phyloP scores from a whole-genome alignment of 2,797 vertebrate species.

The Silurus aristotelis region DNA sequence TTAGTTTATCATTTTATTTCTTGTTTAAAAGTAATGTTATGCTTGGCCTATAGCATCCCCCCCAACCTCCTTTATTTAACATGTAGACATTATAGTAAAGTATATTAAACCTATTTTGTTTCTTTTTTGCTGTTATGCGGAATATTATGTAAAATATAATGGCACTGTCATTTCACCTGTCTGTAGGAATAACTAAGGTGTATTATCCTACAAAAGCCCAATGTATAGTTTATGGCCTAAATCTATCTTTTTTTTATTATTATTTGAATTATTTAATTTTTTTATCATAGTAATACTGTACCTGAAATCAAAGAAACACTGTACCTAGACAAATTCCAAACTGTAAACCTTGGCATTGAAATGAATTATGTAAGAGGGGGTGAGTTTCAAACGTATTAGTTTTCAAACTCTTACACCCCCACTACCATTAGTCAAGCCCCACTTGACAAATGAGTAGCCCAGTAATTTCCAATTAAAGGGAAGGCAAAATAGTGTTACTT shows the following conservation, averaged over 20 bases:
- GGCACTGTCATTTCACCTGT: background rate
- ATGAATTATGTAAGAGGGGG: slow-evolving; percentile 8
- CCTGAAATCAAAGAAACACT: background rate
- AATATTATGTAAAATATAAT: background rate
- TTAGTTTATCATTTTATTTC: background rate
- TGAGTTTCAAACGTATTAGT: background rate
- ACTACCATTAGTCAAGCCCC: background rate
- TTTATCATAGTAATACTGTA: background rate
- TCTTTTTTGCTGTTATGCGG: background rate
- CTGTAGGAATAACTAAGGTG: background rate
- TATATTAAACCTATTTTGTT: too few species aligned
- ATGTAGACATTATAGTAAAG: too few species aligned
- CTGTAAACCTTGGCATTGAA: background rate
- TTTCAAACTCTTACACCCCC: background rate
- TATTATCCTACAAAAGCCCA: background rate
- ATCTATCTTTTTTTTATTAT: too few species aligned
- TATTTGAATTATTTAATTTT: background rate
- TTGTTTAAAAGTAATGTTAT: background rate
- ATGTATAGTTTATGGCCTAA: background rate
- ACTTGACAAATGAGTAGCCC: slow-evolving; percentile 11
- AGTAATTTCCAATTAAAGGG: slow-evolving; percentile 16
- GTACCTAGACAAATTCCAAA: background rate
- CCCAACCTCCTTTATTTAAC: background rate
- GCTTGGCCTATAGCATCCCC: too few species aligned
- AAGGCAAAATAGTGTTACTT: slow-evolving; percentile 2